phyloP scores from a whole-genome alignment of 2,888 invertebrate species.

The Punctoribates punctum region DNA sequence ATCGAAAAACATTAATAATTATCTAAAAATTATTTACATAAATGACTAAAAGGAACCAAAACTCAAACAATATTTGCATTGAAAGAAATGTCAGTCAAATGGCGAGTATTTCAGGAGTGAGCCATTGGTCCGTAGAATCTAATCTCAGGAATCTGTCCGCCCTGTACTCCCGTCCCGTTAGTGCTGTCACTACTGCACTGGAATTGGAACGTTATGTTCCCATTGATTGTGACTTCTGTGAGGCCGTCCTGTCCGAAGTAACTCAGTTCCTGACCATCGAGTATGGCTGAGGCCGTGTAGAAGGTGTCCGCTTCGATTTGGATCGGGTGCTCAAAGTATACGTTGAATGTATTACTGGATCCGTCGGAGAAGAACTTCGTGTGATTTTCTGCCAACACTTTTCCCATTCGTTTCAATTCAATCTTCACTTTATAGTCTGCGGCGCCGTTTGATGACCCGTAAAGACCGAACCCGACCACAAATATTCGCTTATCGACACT shows the following conservation, averaged over 20 bases:
- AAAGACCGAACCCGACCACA: conserved; percentile 90
- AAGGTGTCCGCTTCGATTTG: conserved; percentile 85
- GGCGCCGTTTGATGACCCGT: conserved; percentile 92
- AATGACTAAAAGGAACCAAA: conserved; percentile 5
- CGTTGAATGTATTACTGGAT: conserved; percentile 90
- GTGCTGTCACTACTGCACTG: conserved; percentile 96
- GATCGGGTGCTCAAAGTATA: conserved; percentile 71
- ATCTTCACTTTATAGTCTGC: conserved; percentile 92
- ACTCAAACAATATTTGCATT: conserved; percentile 10
- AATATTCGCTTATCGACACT: conserved; percentile 92
- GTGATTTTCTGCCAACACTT: conserved; percentile 81
- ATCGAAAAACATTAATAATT: background rate
- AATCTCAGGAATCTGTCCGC: conserved; percentile 93
- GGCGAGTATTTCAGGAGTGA: conserved; percentile 5
- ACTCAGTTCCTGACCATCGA: conserved; percentile 89
- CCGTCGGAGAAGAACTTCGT: conserved; percentile 95
- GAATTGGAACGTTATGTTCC: conserved; percentile 92
- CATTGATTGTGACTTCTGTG: conserved; percentile 80
- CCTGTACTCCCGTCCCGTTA: conserved; percentile 94
- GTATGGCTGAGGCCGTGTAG: conserved; percentile 90
- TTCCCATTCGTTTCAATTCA: conserved; percentile 80
- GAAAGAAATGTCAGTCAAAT: background rate
- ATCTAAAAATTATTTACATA: background rate
- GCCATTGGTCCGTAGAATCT: conserved; percentile 84
- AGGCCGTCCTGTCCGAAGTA: conserved; percentile 96